Base-by-base conservation (phyloP, 2,113 vertebrate species). In the Caracal caracal region DNA sequence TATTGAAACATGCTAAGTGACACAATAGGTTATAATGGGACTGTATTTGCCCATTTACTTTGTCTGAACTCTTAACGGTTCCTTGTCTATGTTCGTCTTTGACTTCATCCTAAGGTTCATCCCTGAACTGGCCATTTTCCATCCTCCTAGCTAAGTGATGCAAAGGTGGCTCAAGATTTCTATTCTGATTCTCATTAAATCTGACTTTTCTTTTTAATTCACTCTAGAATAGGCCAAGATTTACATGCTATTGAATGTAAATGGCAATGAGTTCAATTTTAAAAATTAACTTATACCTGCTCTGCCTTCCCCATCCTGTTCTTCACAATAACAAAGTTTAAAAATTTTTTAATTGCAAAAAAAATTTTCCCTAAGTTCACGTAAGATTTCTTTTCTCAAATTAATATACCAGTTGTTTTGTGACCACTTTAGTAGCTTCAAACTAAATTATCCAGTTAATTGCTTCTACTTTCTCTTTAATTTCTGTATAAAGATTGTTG, bases 391-490 rank as follows among this genome's bases (percentile, higher is more conserved):
- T 90, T 93, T 35, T 79, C 40, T 85, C 56, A 88, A 70, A 94
- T 76, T 83, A 93, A 95, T 40, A 13, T 56, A 65, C 33, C 85
- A 83, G 8, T 80, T 96, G 28, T 84, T 92, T 93, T 96, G 43
- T 68, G 88, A 79, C 66, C 30, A 80, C 10, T 40, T 26, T 82
- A 82, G 33, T 26, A 96, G 90, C 81, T 94, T 88, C 92, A 96
- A 85, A 61, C 56, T 88, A 94, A 96, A 89, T 84, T 86, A 73
- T 93, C 76, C 96, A 51, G 65, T 76, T 95, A 91, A 96, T 95
- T 96, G 82, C 53, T 94, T 94, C 82, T 88, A 89, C 43, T 95
- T 96, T 90, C 91, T 94, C 68, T 90, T 96, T 95, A 91, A 94
- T 91, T 97, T 95, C 28, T 78, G 53, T 22, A 73, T 93, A 93